These are phyloP conservation scores for Acropora yongei DNA, from an alignment of 64 coral and sea anemone species.

Conservation along the genomic window DNA sequence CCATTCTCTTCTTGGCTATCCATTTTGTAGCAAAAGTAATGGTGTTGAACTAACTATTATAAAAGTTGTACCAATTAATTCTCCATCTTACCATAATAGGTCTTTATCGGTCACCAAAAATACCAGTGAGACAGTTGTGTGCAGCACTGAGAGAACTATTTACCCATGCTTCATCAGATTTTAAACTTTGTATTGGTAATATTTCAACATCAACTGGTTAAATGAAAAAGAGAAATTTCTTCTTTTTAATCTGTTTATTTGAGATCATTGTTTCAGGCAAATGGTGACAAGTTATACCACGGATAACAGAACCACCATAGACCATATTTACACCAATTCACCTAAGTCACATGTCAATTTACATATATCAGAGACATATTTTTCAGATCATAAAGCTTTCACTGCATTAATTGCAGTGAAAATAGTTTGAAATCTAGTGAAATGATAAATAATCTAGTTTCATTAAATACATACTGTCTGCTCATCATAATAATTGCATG, in stretches of 20 bases:
- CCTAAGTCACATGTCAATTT: no score
- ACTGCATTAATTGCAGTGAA: no score
- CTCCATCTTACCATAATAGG: neutral
- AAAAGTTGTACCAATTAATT: neutral
- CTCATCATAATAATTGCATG: no score
- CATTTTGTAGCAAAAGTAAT: neutral
- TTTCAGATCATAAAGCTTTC: no score
- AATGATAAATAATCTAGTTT: no score
- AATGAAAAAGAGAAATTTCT: slow-evolving; percentile 1
- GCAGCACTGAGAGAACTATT: slow-evolving; percentile 23
- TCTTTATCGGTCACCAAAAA: slow-evolving; percentile 5
- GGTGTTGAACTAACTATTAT: slow-evolving; percentile 4
- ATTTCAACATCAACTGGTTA: slow-evolving; percentile 50
- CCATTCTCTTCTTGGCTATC: neutral
- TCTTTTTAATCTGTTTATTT: slow-evolving; percentile 54
- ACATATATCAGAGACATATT: no score
- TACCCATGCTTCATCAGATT: neutral
- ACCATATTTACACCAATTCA: no score
- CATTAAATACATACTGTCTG: no score
- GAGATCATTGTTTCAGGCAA: slow-evolving; percentile 37
- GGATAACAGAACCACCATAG: no score
- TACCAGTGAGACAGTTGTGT: slow-evolving; percentile 14
- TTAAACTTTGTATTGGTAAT: slow-evolving; percentile 15
- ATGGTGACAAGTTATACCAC: neutral
- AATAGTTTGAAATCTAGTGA: no score